Percentiles rank a stretch among this genome's conserved stretches.
Evolutionary conservation across 2,888 invertebrate species (phyloP).

Genomic region (Orthosia cruda): DNA sequence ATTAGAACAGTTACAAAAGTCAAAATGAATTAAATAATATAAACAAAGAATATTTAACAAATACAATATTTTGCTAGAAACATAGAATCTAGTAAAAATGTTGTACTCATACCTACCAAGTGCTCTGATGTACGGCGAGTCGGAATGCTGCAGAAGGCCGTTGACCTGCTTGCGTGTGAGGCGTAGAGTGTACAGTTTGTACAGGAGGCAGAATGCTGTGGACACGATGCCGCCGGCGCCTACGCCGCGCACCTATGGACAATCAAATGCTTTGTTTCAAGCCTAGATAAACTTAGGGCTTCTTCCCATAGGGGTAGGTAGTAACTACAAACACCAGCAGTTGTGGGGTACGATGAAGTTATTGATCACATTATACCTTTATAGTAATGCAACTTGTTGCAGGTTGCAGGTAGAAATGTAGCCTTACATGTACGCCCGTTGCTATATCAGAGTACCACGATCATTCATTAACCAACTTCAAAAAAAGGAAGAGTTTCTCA

Average conservation of each 20-base stretch:
- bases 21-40: background rate
- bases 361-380: too few relatives aligned
- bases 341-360: too few relatives aligned
- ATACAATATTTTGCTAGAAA: conserved; percentile 24
- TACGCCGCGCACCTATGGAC: conserved; percentile 97
- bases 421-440: too few relatives aligned
- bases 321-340: background rate
- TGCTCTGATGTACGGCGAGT: conserved; percentile 99
- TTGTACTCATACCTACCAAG: conserved; percentile 93
- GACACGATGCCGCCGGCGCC: conserved; percentile 99
- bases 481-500: too few relatives aligned
- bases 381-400: too few relatives aligned
- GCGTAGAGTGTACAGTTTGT: conserved; percentile 98
- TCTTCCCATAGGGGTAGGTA: too few relatives aligned
- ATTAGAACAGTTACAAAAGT: background rate
- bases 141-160: conserved; percentile 98
- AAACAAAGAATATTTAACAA: background rate
- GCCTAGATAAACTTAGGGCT: background rate
- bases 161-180: conserved; percentile 99
- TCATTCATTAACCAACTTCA: too few relatives aligned
- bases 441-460: background rate
- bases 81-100: conserved; percentile 29
- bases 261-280: conserved; percentile 38
- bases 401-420: too few relatives aligned
- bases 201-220: conserved; percentile 99